Percentiles rank a stretch among this genome's conserved stretches.
phyloP scores from a whole-genome alignment of 2,888 invertebrate species.

The Dendrolimus houi region DNA sequence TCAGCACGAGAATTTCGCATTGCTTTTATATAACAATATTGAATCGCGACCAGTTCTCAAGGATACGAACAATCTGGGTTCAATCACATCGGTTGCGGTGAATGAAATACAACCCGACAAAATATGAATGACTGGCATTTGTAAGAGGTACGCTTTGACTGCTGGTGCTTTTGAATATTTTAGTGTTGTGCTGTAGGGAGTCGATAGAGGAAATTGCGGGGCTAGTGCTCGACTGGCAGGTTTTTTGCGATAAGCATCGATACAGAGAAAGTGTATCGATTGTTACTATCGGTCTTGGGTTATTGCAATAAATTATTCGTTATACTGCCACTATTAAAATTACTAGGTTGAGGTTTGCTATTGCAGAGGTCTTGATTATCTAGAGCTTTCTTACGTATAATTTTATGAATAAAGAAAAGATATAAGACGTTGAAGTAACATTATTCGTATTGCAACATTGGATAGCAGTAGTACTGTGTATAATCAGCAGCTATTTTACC shows the following conservation, averaged over 20 bases:
- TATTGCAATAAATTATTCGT: conserved; percentile 27
- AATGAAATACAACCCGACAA: conserved; percentile 51
- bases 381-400: too few relatives aligned
- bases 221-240: conserved; percentile 27
- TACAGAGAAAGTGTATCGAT: conserved; percentile 59
- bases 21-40: conserved; percentile 41
- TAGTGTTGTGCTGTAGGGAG: conserved; percentile 18
- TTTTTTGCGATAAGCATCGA: conserved; percentile 54
- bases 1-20: conserved; percentile 24
- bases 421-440: too few relatives aligned
- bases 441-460: too few relatives aligned
- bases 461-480: too few relatives aligned
- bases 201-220: conserved; percentile 15
- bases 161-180: conserved; percentile 7
- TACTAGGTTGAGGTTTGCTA: not conserved
- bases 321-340: conserved; percentile 14
- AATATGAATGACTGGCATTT: conserved; percentile 23
- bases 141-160: conserved; percentile 11
- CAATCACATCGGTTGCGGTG: conserved; percentile 61
- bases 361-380: not conserved
- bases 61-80: conserved; percentile 55
- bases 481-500: too few relatives aligned
- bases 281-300: conserved; percentile 38
- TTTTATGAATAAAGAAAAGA: too few relatives aligned
- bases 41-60: conserved; percentile 55